These are phyloP conservation scores for Hirundichthys speculiger DNA, from an alignment of 2,113 vertebrate genomes.

Conservation along the genomic window DNA sequence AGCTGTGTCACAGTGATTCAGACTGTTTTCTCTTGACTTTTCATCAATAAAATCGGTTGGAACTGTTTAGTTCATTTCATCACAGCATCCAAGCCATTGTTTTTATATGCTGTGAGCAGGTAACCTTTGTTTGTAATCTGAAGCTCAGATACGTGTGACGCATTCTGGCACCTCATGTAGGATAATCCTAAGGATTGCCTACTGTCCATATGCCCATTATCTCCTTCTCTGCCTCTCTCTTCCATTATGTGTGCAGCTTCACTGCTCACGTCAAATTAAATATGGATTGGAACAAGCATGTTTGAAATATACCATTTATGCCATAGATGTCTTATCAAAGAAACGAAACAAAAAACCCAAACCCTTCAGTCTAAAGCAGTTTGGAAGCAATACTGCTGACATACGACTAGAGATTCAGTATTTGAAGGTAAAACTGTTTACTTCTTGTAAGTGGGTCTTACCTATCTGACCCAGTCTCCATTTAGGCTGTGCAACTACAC, in stretches of 20 bases:
- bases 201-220: slow-evolving; percentile 77
- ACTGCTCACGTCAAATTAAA: neutral
- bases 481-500: slow-evolving; percentile 82
- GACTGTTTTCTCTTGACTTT: neutral
- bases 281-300: neutral
- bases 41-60: neutral
- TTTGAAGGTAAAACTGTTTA: neutral
- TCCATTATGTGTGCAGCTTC: neutral
- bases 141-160: slow-evolving; percentile 65
- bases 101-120: slow-evolving; percentile 41
- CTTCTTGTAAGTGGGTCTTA: slow-evolving; percentile 71
- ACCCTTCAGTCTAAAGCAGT: no score
- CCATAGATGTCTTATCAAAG: no score
- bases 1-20: neutral
- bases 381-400: no score
- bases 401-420: no score
- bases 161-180: slow-evolving; percentile 62
- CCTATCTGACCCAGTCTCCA: slow-evolving; percentile 89
- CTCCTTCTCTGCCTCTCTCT: slow-evolving; percentile 26
- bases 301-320: neutral
- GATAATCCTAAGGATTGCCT: slow-evolving; percentile 82
- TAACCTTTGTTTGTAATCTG: slow-evolving; percentile 73
- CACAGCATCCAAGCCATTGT: neutral
- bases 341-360: neutral
- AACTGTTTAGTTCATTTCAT: no score